Evolutionary conservation across 2,113 vertebrate species (phyloP), one percentile per base, ranked within the genome.

Genomic region (Dicrurus megarhynchus): DNA sequence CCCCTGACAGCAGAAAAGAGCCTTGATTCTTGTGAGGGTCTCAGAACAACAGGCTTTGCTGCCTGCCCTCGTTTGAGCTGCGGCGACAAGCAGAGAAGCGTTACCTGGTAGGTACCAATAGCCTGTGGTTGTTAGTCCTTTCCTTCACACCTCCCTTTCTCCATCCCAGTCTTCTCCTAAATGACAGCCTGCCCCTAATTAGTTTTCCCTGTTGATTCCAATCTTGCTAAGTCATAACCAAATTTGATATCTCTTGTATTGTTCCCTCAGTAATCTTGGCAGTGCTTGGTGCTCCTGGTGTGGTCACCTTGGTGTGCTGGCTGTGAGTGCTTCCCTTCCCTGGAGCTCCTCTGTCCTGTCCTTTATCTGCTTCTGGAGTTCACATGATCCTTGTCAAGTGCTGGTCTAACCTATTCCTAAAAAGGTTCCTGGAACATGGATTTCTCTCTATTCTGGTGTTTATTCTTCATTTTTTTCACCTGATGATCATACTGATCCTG

Each of bases 21-120:
- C 10, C 81, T 55, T 59, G 39, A 30, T 80, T 68, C 35, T 63
- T 81, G 49, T 42, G 56, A 11, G 63, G 49, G 13, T 10, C 35
- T 55, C 30, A 42, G 68, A 69, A 12, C 21, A 60, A 2, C 24
- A 26, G 28, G 13, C 30, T 92, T 71, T 1, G 0, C 67, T 85
- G 7, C 13, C 56, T 78, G 60, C 13, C 19, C 28, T 46, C 9
- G 3, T 46, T 10, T 82, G 22, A 33, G 17, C 22, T 64, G 63
- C 4, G 12, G 6, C 22, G 47, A 33, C n/a, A 24, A 84, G n/a
- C 61, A 41, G 47, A 0, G 2, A 17, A 26, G 39, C 0, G 0
- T 52, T 63, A 5, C 70, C 19, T 82, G 37, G 5, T 44, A 16
- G 42, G 9, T 41, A 37, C 39, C 24, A 32, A 3, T n/a, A 2